These are phyloP conservation scores for Thereva nobilitata DNA, from an alignment of 2,888 invertebrate species.

Conservation along the genomic window DNA sequence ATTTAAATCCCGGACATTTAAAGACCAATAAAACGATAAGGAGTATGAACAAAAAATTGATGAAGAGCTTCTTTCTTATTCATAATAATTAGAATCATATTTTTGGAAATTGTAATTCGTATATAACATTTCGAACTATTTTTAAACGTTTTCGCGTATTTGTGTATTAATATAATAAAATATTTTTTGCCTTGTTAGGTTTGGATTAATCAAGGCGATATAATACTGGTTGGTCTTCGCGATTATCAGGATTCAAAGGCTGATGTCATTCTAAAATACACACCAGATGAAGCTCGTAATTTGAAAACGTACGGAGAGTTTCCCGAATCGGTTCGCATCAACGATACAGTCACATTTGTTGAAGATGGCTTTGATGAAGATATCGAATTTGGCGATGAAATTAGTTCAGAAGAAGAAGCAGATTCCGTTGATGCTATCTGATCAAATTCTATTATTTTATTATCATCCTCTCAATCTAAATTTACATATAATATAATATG, in stretches of 20 bases:
- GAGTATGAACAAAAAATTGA: too few species aligned
- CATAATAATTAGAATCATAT: background rate
- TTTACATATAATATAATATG: too few species aligned
- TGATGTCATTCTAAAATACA: slow-evolving; percentile 98
- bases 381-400: slow-evolving; percentile 95
- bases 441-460: slow-evolving; percentile 46
- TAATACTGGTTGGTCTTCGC: slow-evolving; percentile 94
- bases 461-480: too few species aligned
- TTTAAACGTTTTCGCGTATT: too few species aligned
- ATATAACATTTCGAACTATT: too few species aligned
- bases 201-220: slow-evolving; percentile 99
- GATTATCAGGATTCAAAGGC: slow-evolving; percentile 98
- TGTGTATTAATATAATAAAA: background rate
- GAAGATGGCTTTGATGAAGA: slow-evolving; percentile 95
- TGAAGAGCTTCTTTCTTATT: too few species aligned
- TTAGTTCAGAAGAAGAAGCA: slow-evolving; percentile 87
- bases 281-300: slow-evolving; percentile 98
- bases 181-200: slow-evolving; percentile 61
- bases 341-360: slow-evolving; percentile 92
- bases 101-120: background rate
- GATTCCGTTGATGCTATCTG: slow-evolving; percentile 72
- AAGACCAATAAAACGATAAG: too few species aligned
- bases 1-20: too few species aligned
- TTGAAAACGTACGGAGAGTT: slow-evolving; percentile 98
- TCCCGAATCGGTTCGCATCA: slow-evolving; percentile 97